phyloP scores from a whole-genome alignment of 2,888 invertebrate species.

The Plutella xylostella region DNA sequence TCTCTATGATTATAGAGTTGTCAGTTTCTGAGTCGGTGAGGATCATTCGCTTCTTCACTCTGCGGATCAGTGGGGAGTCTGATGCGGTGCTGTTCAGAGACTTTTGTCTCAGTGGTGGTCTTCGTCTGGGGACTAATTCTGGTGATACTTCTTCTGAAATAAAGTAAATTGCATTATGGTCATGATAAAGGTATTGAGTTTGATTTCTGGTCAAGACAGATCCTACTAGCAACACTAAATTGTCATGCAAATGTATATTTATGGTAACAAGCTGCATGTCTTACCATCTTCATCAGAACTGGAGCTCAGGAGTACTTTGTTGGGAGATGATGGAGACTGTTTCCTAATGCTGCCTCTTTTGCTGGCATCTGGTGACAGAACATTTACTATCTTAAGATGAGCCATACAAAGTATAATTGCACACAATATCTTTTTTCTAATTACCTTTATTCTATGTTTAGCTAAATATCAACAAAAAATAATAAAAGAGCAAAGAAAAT shows the following conservation, averaged over 20 bases:
- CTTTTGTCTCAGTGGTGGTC: slow-evolving; percentile 24
- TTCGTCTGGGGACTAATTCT: slow-evolving; percentile 41
- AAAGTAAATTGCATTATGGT: too few species aligned
- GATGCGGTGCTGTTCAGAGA: slow-evolving; percentile 22
- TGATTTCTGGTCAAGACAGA: too few species aligned
- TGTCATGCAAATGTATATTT: too few species aligned
- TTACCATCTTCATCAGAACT: slow-evolving; percentile 43
- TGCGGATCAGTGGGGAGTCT: slow-evolving; percentile 28
- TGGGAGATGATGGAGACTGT: slow-evolving; percentile 21
- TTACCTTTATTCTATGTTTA: too few species aligned
- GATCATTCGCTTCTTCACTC: slow-evolving; percentile 46
- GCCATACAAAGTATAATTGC: too few species aligned
- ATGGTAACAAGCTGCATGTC: too few species aligned
- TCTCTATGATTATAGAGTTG: slow-evolving; percentile 50
- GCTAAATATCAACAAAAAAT: too few species aligned
- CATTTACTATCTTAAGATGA: too few species aligned
- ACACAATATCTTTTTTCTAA: too few species aligned
- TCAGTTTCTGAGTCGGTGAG: slow-evolving; percentile 52
- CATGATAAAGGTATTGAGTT: too few species aligned
- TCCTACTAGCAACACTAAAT: too few species aligned
- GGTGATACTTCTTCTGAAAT: slow-evolving; percentile 37
- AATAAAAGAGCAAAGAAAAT: too few species aligned
- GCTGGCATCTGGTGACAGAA: slow-evolving; percentile 24
- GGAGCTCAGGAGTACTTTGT: slow-evolving; percentile 35
- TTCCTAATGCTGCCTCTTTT: slow-evolving; percentile 29